Evolutionary conservation across 2,888 invertebrate genomes (phyloP).

Genomic region (Zaprionus bogoriensis): DNA sequence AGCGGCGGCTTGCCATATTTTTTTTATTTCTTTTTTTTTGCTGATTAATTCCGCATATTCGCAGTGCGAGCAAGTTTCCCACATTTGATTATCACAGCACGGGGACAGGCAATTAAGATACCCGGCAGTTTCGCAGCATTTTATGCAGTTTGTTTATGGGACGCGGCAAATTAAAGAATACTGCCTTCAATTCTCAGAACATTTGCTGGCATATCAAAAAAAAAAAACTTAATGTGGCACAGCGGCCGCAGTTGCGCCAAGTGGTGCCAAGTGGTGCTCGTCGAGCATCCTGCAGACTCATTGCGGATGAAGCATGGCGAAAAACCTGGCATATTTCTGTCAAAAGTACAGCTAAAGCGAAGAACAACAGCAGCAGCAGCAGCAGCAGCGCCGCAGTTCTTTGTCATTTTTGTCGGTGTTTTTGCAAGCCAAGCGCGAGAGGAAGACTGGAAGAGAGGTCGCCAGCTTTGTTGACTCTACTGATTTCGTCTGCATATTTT

Average conservation of each 20-base stretch:
- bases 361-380: constrained; percentile 14
- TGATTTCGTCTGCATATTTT: constrained; percentile 59
- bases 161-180: constrained; percentile 56
- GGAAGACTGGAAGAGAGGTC: constrained; percentile 19
- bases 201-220: constrained; percentile 39
- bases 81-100: constrained; percentile 22
- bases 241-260: constrained; percentile 5
- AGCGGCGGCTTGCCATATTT: not conserved
- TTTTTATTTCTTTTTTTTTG: not conserved
- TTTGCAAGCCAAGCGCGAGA: constrained; percentile 32
- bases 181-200: constrained; percentile 45
- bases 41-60: not conserved
- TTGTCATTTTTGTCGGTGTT: constrained; percentile 35
- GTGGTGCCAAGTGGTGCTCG: constrained; percentile 55
- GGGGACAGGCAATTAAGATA: constrained; percentile 42
- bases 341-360: constrained; percentile 35
- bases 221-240: constrained; percentile 24
- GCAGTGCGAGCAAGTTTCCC: constrained; percentile 4
- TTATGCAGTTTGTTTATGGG: constrained; percentile 41
- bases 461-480: constrained; percentile 58
- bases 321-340: constrained; percentile 30
- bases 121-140: constrained; percentile 26
- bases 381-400: constrained; percentile 17
- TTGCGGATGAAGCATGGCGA: constrained; percentile 38
- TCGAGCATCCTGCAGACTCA: constrained; percentile 64